Evolutionary conservation across 2,113 vertebrate species (phyloP).

Genomic region (Terrapene triunguis): DNA sequence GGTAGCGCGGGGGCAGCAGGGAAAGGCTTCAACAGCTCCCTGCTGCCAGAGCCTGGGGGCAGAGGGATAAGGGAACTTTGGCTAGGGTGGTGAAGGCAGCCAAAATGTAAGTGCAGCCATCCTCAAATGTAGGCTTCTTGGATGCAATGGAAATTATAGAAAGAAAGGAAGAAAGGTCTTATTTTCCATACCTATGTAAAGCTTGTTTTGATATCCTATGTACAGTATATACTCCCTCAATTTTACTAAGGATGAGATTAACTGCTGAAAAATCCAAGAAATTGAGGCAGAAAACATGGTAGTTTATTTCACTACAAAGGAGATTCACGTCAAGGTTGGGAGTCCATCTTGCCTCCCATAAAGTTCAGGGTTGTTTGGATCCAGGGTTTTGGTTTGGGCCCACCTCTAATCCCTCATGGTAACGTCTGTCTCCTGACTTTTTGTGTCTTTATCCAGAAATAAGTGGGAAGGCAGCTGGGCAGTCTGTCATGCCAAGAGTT

Average conservation of each 20-base stretch:
- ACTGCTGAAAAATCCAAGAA: neutral
- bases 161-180: constrained; percentile 3
- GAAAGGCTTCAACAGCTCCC: neutral
- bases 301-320: neutral
- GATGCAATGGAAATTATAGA: neutral
- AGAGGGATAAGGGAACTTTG: neutral
- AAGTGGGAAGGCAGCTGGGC: constrained; percentile 42
- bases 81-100: neutral
- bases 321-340: neutral
- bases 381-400: neutral
- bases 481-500: constrained; percentile 37
- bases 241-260: neutral
- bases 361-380: constrained; percentile 11
- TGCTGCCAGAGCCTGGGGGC: neutral
- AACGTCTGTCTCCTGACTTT: constrained; percentile 38
- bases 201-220: neutral
- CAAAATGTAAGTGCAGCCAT: constrained; percentile 26
- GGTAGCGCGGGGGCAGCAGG: neutral
- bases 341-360: neutral
- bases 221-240: neutral
- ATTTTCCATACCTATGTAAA: neutral
- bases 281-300: neutral
- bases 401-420: constrained; percentile 10
- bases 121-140: neutral
- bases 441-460: constrained; percentile 30